Evolutionary conservation across 2,113 vertebrate genomes (phyloP).

Genomic region (Callopanchax toddi): DNA sequence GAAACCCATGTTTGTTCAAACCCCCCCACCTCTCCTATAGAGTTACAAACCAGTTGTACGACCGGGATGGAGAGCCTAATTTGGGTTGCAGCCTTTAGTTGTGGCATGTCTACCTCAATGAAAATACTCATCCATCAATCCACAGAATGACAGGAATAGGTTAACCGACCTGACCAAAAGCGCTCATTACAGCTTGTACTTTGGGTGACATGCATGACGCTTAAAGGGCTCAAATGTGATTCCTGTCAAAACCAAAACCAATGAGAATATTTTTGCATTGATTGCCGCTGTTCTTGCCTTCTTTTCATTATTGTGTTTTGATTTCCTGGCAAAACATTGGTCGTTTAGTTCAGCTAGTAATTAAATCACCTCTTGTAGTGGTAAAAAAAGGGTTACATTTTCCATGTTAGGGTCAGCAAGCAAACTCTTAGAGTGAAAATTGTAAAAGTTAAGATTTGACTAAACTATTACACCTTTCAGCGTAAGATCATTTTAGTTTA

Average conservation of each 20-base stretch:
- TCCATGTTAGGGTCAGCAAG: no score
- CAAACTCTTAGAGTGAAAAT: no score
- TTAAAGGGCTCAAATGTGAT: conserved; percentile 9
- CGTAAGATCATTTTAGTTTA: background rate
- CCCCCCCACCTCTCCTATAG: conserved; percentile 59
- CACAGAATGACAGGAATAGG: conserved; percentile 29
- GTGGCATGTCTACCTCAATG: conserved; percentile 51
- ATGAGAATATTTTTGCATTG: conserved; percentile 12
- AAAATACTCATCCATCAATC: conserved; percentile 71
- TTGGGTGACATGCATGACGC: background rate
- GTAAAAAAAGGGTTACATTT: no score
- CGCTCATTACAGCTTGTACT: background rate
- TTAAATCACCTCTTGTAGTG: no score
- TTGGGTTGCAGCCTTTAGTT: conserved; percentile 55
- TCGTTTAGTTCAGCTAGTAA: background rate
- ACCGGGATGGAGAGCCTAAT: conserved; percentile 44
- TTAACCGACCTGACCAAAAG: conserved; percentile 32
- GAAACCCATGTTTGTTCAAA: conserved; percentile 62
- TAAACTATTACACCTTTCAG: background rate
- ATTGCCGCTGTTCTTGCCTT: no score
- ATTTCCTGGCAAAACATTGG: background rate
- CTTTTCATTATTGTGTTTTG: background rate
- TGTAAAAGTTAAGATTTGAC: no score
- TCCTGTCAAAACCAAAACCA: conserved; percentile 10
- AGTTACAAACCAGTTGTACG: conserved; percentile 62